These are phyloP conservation scores for Nothoprocta perdicaria DNA, from an alignment of 2,113 vertebrate species.

Conservation along the genomic window DNA sequence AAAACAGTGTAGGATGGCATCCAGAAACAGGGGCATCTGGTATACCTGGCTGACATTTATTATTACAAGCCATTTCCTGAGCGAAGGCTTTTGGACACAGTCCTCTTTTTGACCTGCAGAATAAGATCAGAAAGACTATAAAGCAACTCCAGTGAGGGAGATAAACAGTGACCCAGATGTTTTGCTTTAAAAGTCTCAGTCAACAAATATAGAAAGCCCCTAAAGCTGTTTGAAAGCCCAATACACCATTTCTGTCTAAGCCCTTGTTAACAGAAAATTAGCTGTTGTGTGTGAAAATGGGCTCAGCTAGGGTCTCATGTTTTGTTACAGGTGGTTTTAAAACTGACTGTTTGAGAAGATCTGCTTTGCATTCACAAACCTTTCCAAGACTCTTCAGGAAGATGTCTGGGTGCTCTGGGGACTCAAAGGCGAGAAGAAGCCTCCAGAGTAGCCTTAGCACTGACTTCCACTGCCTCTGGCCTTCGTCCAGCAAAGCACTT, in stretches of 20 bases:
- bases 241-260: not conserved
- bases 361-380: not conserved
- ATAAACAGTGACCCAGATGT: not conserved
- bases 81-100: not conserved
- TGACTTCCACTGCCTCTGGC: slow-evolving; percentile 37
- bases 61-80: not conserved
- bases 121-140: not conserved
- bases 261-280: not conserved
- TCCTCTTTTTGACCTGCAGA: not conserved
- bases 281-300: not conserved
- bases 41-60: slow-evolving; percentile 18
- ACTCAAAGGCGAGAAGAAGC: slow-evolving; percentile 15
- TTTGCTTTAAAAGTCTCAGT: not conserved
- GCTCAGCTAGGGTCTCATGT: not conserved
- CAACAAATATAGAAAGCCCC: not conserved
- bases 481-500: slow-evolving; percentile 47
- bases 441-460: slow-evolving; percentile 4
- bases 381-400: not conserved
- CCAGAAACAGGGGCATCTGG: not conserved
- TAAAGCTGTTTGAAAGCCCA: not conserved
- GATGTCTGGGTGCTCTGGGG: not conserved
- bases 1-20: not conserved
- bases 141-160: not conserved
- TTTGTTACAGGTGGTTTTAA: not conserved
- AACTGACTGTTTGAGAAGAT: not conserved